These are phyloP conservation scores for Choloepus hoffmanni DNA, from an alignment of 2,113 vertebrate genomes.

Conservation along the genomic window DNA sequence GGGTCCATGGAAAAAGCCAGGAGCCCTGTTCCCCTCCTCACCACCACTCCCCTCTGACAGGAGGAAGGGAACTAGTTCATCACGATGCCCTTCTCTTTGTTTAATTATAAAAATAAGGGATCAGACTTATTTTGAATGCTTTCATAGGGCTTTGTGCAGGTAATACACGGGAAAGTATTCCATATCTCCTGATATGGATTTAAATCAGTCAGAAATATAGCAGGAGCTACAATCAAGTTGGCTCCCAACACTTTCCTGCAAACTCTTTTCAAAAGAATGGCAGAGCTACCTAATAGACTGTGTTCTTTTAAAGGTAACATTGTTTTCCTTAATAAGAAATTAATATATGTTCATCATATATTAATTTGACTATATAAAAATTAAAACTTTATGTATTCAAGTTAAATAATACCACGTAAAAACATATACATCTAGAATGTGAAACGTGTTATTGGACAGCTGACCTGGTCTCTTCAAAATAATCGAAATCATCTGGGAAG, in stretches of 20 bases:
- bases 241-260: not conserved
- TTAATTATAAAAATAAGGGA: not conserved
- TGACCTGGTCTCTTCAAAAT: no score
- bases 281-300: not conserved
- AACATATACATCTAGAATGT: no score
- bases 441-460: no score
- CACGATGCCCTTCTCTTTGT: not conserved
- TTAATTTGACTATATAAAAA: not conserved
- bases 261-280: not conserved
- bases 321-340: not conserved
- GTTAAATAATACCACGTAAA: no score
- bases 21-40: not conserved
- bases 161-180: not conserved
- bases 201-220: conserved; percentile 2
- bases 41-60: not conserved
- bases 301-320: not conserved
- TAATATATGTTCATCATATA: not conserved
- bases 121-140: not conserved
- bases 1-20: not conserved
- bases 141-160: not conserved
- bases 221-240: not conserved
- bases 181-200: not conserved
- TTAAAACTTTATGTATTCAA: conserved; percentile 29
- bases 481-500: no score
- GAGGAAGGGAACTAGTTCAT: not conserved